Base-by-base conservation (phyloP, 1,140 invertebrate genomes). In the Rhagoletis pomonella region DNA sequence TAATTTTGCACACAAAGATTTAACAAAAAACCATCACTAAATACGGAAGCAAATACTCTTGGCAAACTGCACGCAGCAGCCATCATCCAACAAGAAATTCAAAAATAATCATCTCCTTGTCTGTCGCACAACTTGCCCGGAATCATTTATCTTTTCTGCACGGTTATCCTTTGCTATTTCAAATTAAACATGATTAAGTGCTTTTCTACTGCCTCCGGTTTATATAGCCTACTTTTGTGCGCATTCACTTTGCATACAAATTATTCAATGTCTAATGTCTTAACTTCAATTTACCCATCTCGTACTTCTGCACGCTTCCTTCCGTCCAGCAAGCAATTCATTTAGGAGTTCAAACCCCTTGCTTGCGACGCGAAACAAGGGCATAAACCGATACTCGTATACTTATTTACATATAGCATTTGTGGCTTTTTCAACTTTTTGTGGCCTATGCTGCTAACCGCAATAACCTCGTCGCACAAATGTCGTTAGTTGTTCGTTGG, bases 171-270 rank as follows among this genome's bases (percentile, higher is more conserved):
- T 81, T 55, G 73, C 73, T 10, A 81, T 81, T 81, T 81, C 73
- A 81, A 81, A 81, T 81, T 81, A 81, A 81, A 81, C 73, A 81
- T 81, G 73, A 81, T 81, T 81, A 55, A 81, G 47, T 58, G 73
- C 47, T 81, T 81, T 81, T 55, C 47, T 81, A 81, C 39, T 55
- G 47, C 19, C 47, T 50, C 47, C 73, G 47, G 14, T 81, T 81
- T 19, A 17, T 29, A n/a, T 81, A 55, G 73, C 73, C 73, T 81
- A 81, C 73, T 55, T 81, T 81, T 81, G n/a, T 19, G 73, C 50
- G 73, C 50, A 42, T 19, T 9, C 64, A 29, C 47, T 29, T 81
- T 81, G 73, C 73, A 81, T 81, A 81, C 73, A 58, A 77, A 81
- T 47, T 44, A 81, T 39, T 81, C 2, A 55, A 50, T 10, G 73